Evolutionary conservation across 37 sponge, comb jelly and placozoan species (phyloP), one percentile per base, ranked within the genome.

Genomic region (Beroe forskalii): DNA sequence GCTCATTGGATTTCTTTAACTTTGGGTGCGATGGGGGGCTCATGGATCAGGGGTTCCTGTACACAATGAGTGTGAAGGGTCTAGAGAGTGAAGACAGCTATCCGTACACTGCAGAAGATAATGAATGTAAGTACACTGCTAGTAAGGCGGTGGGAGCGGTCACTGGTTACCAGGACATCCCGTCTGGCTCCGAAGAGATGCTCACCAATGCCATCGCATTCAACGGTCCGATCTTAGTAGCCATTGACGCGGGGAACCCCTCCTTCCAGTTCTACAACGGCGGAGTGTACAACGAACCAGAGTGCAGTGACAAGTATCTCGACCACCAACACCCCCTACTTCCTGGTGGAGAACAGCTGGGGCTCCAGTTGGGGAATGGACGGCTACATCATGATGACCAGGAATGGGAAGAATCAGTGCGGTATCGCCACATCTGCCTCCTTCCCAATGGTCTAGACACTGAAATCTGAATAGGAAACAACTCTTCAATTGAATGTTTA

Each of bases 1-100:
- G 99, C 91, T 94, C 96, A 0, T 76, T 62, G 8, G 89, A 33
- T 0, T 93, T 93, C 60, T 96, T 95, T 17, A 95, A 98, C 91
- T 37, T 96, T 31, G 99, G 99, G 35, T 98, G 99, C 91, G 61
- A 94, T n/a, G 99, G 99, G 55, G 99, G 99, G 0, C 90, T 95
- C 36, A 94, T 95, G 95, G 95, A 95, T 61, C 32, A 89, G 72
- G 72, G 33, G 2, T 97, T 97, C 90, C 37, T 76, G 25, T 97
- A 97, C 93, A 94, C 96, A 62, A 90, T 91, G 80, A 72, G 40
- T 0, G 94, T 95, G 48, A 66, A 76, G 12, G 98, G 98, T 0
- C 91, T 93, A 44, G 96, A 96, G 55, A 93, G 95, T 9, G 99
- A 98, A 63, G 90, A 63, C 6, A 93, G 93, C 92, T 98, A 98